Evolutionary conservation across 2,113 vertebrate species (phyloP).

Genomic region (Labeo rohita): DNA sequence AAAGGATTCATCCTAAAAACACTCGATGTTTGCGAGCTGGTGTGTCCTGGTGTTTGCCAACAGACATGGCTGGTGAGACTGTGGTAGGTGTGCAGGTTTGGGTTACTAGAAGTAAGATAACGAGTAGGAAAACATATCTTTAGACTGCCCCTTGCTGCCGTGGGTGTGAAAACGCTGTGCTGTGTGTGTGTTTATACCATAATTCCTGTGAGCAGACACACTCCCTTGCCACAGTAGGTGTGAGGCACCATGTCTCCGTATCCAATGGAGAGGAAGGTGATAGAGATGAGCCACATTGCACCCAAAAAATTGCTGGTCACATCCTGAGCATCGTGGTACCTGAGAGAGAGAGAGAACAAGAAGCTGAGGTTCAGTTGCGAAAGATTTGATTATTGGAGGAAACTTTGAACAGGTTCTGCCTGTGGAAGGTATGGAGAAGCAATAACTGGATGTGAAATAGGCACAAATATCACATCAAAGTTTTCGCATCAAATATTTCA

Average conservation of each 20-base stretch:
- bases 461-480: not conserved
- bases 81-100: slow-evolving; percentile 39
- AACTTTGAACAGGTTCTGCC: slow-evolving; percentile 7
- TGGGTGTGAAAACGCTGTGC: not conserved
- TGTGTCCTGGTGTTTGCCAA: not conserved
- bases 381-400: slow-evolving; percentile 7
- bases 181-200: slow-evolving; percentile 80
- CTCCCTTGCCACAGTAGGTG: slow-evolving; percentile 98
- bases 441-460: slow-evolving; percentile 26
- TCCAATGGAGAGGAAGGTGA: slow-evolving; percentile 98
- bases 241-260: slow-evolving; percentile 99
- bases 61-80: not conserved
- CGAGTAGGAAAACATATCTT: slow-evolving; percentile 46
- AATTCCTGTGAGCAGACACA: slow-evolving; percentile 97
- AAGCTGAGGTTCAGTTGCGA: not conserved
- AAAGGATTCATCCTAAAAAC: slow-evolving; percentile 1
- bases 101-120: slow-evolving; percentile 54
- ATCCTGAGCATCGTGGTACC: slow-evolving; percentile 97
- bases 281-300: slow-evolving; percentile 99
- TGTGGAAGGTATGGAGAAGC: slow-evolving; percentile 10
- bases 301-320: slow-evolving; percentile 98
- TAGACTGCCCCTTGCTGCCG: not conserved
- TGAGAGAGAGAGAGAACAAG: slow-evolving; percentile 58
- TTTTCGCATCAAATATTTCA: slow-evolving; percentile 13
- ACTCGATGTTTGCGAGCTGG: not conserved